Conservation (phyloP, 1,140 invertebrate genomes). For the Dinoponera quadriceps region DNA sequence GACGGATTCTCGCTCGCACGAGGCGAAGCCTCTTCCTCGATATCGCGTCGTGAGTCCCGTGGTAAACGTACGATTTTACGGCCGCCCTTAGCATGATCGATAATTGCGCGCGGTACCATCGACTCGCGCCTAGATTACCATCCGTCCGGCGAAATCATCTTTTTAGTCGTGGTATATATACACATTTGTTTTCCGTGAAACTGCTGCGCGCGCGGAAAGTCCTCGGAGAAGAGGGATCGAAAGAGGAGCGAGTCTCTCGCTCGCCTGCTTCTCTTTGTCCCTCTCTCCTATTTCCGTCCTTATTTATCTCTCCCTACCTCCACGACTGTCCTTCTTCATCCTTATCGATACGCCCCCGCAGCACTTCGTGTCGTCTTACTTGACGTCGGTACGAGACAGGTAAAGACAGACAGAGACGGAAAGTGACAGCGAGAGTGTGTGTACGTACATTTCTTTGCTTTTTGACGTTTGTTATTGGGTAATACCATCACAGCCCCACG, state of each 20-base stretch:
- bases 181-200: conserved; percentile 52
- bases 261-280: neutral
- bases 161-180: conserved; percentile 13
- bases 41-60: neutral
- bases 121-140: conserved; percentile 35
- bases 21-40: conserved; percentile 18
- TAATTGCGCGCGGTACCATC: conserved; percentile 30
- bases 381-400: conserved; percentile 40
- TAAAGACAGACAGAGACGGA: conserved; percentile 42
- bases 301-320: conserved; percentile 23
- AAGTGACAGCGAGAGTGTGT: conserved; percentile 50
- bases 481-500: conserved; percentile 47
- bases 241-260: conserved; percentile 12
- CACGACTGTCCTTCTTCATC: conserved; percentile 22
- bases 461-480: conserved; percentile 60
- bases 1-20: conserved; percentile 10
- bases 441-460: conserved; percentile 59
- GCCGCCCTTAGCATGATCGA: conserved; percentile 27
- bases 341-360: conserved; percentile 30
- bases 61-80: conserved; percentile 40
- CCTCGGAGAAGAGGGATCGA: neutral
- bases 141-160: conserved; percentile 31
- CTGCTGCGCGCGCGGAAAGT: neutral
- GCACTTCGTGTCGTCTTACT: conserved; percentile 45
- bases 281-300: conserved; percentile 33